A percentile compares a stretch with the other conserved stretches of the same genome.
These are phyloP conservation scores for Sphecodes monilicornis DNA, from an alignment of 2,888 invertebrate genomes.

Conservation along the genomic window DNA sequence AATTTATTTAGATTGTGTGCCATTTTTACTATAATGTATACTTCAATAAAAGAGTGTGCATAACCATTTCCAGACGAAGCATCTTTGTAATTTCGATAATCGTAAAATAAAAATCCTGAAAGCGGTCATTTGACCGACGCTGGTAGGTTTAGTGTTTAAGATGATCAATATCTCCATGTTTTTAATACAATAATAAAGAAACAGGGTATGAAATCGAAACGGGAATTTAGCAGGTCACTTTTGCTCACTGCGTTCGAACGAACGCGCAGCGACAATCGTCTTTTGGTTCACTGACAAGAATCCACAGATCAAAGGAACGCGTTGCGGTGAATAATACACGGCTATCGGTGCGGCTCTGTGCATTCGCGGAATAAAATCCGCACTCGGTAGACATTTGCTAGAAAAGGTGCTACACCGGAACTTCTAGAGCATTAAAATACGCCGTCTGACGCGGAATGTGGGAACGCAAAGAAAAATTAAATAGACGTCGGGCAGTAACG, in stretches of 20 bases:
- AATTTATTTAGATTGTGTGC: too few relatives aligned
- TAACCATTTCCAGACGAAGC: too few relatives aligned
- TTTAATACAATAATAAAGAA: too few relatives aligned
- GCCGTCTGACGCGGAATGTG: neutral
- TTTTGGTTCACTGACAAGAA: neutral
- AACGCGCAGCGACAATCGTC: neutral
- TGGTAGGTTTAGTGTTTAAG: too few relatives aligned
- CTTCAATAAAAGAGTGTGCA: too few relatives aligned
- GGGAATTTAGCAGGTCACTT: neutral
- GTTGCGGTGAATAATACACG: neutral
- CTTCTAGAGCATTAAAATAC: constrained; percentile 31
- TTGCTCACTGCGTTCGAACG: neutral
- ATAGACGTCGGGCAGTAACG: neutral
- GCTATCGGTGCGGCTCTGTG: neutral
- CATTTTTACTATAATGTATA: too few relatives aligned
- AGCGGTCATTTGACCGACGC: too few relatives aligned
- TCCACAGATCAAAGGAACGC: neutral
- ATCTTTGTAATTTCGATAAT: too few relatives aligned
- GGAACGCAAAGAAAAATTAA: neutral
- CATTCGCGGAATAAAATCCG: constrained; percentile 31
- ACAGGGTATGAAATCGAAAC: too few relatives aligned
- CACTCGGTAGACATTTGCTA: constrained; percentile 13
- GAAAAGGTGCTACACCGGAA: constrained; percentile 2
- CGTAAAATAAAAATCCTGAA: too few relatives aligned
- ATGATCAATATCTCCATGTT: too few relatives aligned